Conservation (phyloP, 2,888 invertebrate genomes). For the Drosophila siamana region DNA sequence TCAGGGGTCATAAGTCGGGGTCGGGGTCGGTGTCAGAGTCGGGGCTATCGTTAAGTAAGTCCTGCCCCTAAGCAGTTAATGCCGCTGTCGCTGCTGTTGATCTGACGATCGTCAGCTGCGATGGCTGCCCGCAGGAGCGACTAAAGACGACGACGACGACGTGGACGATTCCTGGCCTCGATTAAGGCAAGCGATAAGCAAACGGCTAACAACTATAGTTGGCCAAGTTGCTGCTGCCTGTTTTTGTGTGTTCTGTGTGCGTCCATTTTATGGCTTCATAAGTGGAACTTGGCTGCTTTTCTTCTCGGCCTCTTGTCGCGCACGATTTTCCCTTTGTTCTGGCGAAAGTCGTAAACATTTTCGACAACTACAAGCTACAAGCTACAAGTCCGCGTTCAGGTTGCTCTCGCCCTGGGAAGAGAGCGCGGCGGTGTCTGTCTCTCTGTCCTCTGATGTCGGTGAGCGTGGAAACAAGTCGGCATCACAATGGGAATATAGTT, state of each 20-base stretch:
- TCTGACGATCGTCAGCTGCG: conserved; percentile 58
- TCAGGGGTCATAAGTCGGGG: neutral
- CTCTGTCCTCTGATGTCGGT: neutral
- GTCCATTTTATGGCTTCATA: conserved; percentile 77
- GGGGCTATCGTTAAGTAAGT: conserved; percentile 9
- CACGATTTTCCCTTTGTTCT: conserved; percentile 58
- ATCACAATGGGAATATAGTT: conserved; percentile 63
- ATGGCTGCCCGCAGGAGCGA: conserved; percentile 45
- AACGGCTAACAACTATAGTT: conserved; percentile 27
- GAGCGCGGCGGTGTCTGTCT: too few species aligned
- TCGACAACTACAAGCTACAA: conserved; percentile 17
- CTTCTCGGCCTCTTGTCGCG: conserved; percentile 22
- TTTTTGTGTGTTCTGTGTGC: conserved; percentile 40
- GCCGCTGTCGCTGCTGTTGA: conserved; percentile 17
- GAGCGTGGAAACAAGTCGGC: conserved; percentile 44
- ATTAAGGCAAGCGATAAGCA: conserved; percentile 54
- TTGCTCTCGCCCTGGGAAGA: conserved; percentile 14
- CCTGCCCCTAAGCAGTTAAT: conserved; percentile 35
- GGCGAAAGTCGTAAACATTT: conserved; percentile 79
- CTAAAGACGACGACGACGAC: neutral
- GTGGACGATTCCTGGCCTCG: conserved; percentile 50
- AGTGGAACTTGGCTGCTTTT: conserved; percentile 75
- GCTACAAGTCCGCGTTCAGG: conserved; percentile 44
- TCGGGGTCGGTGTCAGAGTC: neutral
- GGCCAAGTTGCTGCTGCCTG: conserved; percentile 40